Evolutionary conservation across 2,797 vertebrate species (phyloP).

Genomic region (Rhinoraja longicauda): DNA sequence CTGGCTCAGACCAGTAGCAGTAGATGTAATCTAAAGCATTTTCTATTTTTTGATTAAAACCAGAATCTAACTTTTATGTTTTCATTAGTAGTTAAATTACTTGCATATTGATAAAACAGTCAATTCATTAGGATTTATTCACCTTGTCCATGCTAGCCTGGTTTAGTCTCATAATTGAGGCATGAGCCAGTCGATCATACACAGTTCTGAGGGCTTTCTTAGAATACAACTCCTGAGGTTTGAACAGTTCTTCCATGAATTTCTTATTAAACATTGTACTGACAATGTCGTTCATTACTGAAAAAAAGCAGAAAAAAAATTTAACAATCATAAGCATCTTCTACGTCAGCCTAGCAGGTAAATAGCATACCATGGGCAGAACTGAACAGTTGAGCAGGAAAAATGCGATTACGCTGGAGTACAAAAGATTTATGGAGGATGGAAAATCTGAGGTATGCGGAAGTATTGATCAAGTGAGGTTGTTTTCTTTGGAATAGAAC

Average conservation of each 20-base stretch:
- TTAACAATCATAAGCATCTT: neutral
- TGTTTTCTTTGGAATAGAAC: too few relatives aligned
- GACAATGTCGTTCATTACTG: conserved; percentile 98
- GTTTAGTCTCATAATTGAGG: conserved; percentile 97
- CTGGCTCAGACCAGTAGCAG: neutral
- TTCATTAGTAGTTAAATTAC: neutral
- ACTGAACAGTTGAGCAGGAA: neutral
- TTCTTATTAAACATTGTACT: conserved; percentile 95
- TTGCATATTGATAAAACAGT: neutral
- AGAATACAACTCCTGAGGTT: conserved; percentile 93
- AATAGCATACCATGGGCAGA: neutral
- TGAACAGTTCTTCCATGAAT: conserved; percentile 93
- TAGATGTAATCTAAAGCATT: neutral
- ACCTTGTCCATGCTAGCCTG: conserved; percentile 99
- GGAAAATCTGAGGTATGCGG: neutral
- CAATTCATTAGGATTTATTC: conserved; percentile 23
- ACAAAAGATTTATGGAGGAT: neutral
- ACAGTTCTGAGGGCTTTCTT: conserved; percentile 90
- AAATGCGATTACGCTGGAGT: too few relatives aligned
- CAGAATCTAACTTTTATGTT: neutral
- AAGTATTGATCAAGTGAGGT: neutral
- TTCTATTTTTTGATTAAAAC: neutral
- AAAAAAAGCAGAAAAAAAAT: conserved; percentile 43
- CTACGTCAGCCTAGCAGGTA: neutral
- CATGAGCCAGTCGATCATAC: conserved; percentile 88